Evolutionary conservation across 2,888 invertebrate genomes (phyloP).

Genomic region (Cenopis cana): DNA sequence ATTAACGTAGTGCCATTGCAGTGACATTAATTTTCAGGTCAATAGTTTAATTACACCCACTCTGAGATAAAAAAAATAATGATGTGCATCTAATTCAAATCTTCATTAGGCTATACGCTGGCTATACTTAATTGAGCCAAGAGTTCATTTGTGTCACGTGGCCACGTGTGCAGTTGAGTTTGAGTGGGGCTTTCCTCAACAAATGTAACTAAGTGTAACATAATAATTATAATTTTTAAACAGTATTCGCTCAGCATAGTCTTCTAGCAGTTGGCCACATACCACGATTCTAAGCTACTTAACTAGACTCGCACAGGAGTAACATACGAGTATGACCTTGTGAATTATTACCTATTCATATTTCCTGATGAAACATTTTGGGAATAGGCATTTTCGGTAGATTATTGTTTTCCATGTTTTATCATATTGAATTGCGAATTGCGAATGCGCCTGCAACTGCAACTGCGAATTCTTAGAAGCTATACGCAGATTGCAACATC

Average conservation of each 20-base stretch:
- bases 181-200: not conserved
- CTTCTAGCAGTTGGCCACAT: not conserved
- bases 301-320: not conserved
- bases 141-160: constrained; percentile 4
- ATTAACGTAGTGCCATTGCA: constrained; percentile 14
- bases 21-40: constrained; percentile 65
- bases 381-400: no score
- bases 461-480: no score
- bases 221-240: not conserved
- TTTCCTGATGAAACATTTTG: no score
- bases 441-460: no score
- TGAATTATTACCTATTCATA: no score
- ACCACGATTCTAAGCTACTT: not conserved
- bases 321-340: no score
- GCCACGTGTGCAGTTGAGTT: not conserved
- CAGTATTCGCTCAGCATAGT: not conserved
- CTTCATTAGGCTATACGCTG: constrained; percentile 13
- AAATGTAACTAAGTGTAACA: no score
- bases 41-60: constrained; percentile 69
- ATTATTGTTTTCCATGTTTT: no score
- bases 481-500: no score
- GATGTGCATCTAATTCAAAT: constrained; percentile 55
- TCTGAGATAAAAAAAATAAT: constrained; percentile 48
- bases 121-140: not conserved
- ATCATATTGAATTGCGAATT: no score